A percentile compares a stretch with the other conserved stretches of the same genome.
These are phyloP conservation scores for Dallia pectoralis DNA, from an alignment of 2,797 vertebrate species.

Conservation along the genomic window DNA sequence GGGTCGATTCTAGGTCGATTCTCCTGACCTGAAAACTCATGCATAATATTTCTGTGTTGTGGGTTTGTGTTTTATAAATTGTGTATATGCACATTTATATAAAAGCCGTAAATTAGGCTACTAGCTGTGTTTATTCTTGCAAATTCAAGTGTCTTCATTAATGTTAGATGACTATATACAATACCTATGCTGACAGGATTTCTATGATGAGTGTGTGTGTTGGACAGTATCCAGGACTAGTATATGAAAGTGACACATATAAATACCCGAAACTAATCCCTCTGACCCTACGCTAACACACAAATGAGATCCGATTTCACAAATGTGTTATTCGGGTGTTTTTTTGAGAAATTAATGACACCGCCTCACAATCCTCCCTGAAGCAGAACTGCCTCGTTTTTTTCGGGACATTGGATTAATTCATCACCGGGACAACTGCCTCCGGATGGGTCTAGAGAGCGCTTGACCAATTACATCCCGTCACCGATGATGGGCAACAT, in stretches of 20 bases:
- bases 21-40: neutral
- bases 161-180: no score
- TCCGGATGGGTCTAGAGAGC: neutral
- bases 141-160: no score
- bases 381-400: neutral
- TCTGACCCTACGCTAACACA: neutral
- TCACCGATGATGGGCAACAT: neutral
- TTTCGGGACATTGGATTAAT: conserved; percentile 7
- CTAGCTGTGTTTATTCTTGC: neutral
- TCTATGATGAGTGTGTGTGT: no score
- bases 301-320: neutral
- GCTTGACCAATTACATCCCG: conserved; percentile 21
- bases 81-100: neutral
- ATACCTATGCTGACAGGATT: no score
- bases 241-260: neutral
- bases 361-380: conserved; percentile 14
- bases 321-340: neutral
- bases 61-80: neutral
- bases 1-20: neutral
- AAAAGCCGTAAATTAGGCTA: neutral
- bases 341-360: neutral
- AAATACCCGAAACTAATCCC: neutral
- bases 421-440: conserved; percentile 3
- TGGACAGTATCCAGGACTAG: neutral
- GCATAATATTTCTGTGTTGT: neutral